Evolutionary conservation across 1,140 invertebrate genomes (phyloP).

Genomic region (Panonychus citri): DNA sequence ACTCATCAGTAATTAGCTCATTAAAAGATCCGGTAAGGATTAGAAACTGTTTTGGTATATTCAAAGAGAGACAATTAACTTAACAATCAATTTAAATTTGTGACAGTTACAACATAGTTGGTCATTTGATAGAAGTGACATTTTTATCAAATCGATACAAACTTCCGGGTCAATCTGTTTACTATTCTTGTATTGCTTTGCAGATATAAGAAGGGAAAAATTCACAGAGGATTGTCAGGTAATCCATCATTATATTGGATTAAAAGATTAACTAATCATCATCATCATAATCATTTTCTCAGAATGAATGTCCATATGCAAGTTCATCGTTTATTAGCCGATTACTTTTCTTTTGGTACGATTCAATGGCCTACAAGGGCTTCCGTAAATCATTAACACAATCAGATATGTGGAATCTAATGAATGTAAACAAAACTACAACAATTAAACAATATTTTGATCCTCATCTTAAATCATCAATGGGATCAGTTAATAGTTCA

Average conservation of each 20-base stretch:
- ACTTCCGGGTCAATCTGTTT: neutral
- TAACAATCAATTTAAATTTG: too few relatives aligned
- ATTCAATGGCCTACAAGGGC: constrained; percentile 23
- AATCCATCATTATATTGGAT: neutral
- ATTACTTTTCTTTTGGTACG: constrained; percentile 78
- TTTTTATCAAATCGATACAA: neutral
- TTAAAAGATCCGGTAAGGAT: neutral
- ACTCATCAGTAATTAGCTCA: neutral
- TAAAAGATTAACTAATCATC: too few relatives aligned
- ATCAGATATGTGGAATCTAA: constrained; percentile 6
- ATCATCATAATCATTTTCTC: neutral
- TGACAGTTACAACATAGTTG: neutral
- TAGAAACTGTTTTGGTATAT: too few relatives aligned
- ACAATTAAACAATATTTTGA: neutral
- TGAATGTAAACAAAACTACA: constrained; percentile 40
- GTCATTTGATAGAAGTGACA: neutral
- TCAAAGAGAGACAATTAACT: too few relatives aligned
- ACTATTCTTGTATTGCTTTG: neutral
- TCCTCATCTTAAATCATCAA: neutral
- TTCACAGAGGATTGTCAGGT: neutral
- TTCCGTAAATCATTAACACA: constrained; percentile 4
- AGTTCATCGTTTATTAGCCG: constrained; percentile 64
- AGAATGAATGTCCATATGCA: constrained; percentile 38
- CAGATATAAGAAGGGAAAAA: neutral
- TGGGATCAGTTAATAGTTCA: neutral